Percentiles rank a stretch among this genome's conserved stretches.
Conservation (phyloP, 2,888 invertebrate genomes). For the Tetrapedia diversipes region DNA sequence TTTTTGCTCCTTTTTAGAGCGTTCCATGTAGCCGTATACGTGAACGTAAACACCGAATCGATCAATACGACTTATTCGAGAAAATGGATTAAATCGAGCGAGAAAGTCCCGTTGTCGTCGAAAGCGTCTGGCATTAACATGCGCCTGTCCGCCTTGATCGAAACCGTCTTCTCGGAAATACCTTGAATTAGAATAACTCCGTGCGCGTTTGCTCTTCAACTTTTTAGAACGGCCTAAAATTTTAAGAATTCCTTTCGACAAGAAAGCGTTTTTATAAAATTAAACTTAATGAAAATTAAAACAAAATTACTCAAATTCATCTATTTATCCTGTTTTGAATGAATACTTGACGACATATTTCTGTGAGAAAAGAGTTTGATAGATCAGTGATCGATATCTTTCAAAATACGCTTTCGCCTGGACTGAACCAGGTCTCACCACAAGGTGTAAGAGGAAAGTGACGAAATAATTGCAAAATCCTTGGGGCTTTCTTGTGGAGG, state of each 20-base stretch:
- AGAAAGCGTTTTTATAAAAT: not conserved
- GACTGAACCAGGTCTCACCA: conserved; percentile 21
- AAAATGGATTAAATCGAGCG: conserved; percentile 80
- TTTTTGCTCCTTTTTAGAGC: conserved; percentile 21
- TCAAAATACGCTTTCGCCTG: conserved; percentile 14
- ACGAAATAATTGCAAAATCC: conserved; percentile 65
- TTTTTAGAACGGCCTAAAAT: conserved; percentile 12
- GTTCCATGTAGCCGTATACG: conserved; percentile 13
- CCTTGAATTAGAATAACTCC: conserved; percentile 34
- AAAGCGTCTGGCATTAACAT: conserved; percentile 75
- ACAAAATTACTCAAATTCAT: no score
- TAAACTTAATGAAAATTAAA: not conserved
- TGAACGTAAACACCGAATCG: conserved; percentile 32
- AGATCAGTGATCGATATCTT: conserved; percentile 18
- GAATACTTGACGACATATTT: no score
- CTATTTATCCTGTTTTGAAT: no score
- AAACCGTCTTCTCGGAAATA: conserved; percentile 52
- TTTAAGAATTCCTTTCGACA: conserved; percentile 4
- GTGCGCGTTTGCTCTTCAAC: not conserved
- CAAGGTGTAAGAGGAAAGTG: conserved; percentile 53
- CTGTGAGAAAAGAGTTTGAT: not conserved
- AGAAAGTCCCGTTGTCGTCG: conserved; percentile 81
- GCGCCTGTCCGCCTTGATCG: conserved; percentile 61
- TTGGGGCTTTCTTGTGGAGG: conserved; percentile 57
- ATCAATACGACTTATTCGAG: conserved; percentile 75